Percentiles rank a stretch among this genome's conserved stretches.
phyloP scores from a whole-genome alignment of 1,140 invertebrate species.

The Anadara kagoshimensis region DNA sequence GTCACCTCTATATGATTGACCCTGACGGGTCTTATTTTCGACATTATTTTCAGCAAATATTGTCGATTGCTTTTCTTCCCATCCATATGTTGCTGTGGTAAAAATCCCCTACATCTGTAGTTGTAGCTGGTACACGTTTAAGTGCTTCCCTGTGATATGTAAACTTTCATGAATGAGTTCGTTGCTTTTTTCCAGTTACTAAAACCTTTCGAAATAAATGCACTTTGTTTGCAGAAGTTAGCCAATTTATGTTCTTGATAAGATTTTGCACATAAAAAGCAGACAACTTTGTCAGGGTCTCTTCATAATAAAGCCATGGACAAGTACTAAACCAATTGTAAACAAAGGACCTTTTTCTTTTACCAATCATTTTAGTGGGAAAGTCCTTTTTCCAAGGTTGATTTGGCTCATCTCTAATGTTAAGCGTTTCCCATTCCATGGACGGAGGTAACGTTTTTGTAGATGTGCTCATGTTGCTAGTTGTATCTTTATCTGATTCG shows the following conservation, averaged over 20 bases:
- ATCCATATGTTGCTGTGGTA: constrained; percentile 1
- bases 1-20: constrained; percentile 11
- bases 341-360: too few species aligned
- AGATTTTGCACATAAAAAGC: neutral
- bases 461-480: too few species aligned
- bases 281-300: neutral
- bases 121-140: neutral
- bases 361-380: neutral
- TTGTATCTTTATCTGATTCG: too few species aligned
- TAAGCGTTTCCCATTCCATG: too few species aligned
- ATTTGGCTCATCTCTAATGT: neutral
- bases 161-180: constrained; percentile 15
- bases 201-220: constrained; percentile 16
- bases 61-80: constrained; percentile 27
- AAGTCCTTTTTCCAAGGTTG: neutral
- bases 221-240: neutral
- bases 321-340: too few species aligned
- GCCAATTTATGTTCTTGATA: constrained; percentile 5
- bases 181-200: constrained; percentile 29
- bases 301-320: too few species aligned
- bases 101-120: neutral
- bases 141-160: constrained; percentile 24
- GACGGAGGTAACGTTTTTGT: too few species aligned
- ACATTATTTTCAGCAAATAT: constrained; percentile 12
- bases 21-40: constrained; percentile 13